Base-by-base conservation (phyloP, 2,797 vertebrate genomes). In the Selene dorsalis region DNA sequence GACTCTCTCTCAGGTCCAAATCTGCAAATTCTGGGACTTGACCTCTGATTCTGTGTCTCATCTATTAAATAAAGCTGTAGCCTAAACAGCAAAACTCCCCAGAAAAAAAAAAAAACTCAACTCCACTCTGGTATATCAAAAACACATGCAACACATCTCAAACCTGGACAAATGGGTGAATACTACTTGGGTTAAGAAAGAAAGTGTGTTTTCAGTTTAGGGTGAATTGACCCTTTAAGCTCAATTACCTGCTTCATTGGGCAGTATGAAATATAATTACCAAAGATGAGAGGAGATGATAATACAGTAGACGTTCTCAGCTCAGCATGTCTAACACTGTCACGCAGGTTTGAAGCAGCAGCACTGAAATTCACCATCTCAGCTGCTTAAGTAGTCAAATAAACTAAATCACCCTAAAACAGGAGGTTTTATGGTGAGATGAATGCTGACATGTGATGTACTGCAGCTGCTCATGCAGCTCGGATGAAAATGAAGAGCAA, bases 361-460 rank as follows among this genome's bases (percentile, higher is more conserved):
- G 69, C 32, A 76, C 20, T 47, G 50, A 5, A 66, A 63, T 57
- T 66, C 26, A 43, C 32, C 13, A 48, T 50, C 30, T 69, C 11
- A 2, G 41, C 43, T 76, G 56, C 24, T 81, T 43, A 41, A 71
- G 39, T 10, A 32, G 48, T 60, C 2, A 1, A 18, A 5, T 11
- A 5, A 52, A 56, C 56, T 24, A 73, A 66, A 77, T 79, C 16
- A 79, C 52, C 45, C 22, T 32, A 65, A 81, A 75, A 69, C 5
- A 18, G 20, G 35, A 38, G 2, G 4, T 41, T 75, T 70, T n/a
- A 60, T 43, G 77, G 84, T 69, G 72, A 79, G 55, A 85, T 77
- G 52, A 60, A 39, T 38, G 57, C 30, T 66, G 55, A 76, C 64
- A 62, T 39, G 32, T 0, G 0, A 76, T 28, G 17, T 38, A 53